Evolutionary conservation across 2,797 vertebrate genomes (phyloP).

Genomic region (Monodelphis domestica): DNA sequence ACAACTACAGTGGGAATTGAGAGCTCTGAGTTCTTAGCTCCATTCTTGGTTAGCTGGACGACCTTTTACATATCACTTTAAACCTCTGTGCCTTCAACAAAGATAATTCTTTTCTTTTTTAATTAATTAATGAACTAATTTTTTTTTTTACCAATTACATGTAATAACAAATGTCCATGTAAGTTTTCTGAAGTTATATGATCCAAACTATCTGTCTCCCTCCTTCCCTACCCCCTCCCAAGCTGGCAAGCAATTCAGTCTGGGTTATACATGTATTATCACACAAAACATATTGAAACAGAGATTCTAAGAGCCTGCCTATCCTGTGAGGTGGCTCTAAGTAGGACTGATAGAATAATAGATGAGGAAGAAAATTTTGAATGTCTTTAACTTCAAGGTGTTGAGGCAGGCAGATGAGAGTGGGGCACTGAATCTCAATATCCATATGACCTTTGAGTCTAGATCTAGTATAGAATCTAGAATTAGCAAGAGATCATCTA

Average conservation of each 20-base stretch:
- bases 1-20: neutral
- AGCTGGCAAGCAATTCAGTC: too few relatives aligned
- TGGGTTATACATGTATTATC: too few relatives aligned
- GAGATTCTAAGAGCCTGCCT: neutral
- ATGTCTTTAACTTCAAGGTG: neutral
- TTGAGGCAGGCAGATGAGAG: neutral
- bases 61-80: neutral
- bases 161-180: too few relatives aligned
- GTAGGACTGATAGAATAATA: neutral
- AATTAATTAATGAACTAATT: too few relatives aligned
- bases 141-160: too few relatives aligned
- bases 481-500: neutral
- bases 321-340: neutral
- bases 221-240: too few relatives aligned
- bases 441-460: too few relatives aligned
- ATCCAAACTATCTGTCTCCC: too few relatives aligned
- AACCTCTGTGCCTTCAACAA: neutral
- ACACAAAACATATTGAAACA: too few relatives aligned
- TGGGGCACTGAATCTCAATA: neutral
- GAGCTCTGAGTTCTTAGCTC: neutral
- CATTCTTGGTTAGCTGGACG: neutral
- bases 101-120: too few relatives aligned
- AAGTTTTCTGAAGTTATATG: too few relatives aligned
- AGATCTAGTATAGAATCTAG: neutral
- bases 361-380: neutral